These are phyloP conservation scores for Herpetotheres cachinnans DNA, from an alignment of 2,113 vertebrate genomes.

Conservation along the genomic window DNA sequence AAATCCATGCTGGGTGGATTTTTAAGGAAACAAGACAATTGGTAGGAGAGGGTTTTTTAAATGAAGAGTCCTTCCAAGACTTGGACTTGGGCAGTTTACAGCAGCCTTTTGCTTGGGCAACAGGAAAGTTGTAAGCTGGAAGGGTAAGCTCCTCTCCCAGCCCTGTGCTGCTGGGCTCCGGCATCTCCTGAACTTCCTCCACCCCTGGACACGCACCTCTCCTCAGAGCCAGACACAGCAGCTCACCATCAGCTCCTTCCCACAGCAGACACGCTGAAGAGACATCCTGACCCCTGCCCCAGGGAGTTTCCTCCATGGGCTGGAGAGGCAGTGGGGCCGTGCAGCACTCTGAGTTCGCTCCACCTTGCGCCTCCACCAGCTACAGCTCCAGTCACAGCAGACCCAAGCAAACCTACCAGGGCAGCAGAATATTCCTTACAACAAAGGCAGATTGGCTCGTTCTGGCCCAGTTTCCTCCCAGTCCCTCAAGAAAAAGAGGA, in stretches of 20 bases:
- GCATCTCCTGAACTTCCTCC: neutral
- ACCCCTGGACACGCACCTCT: fast-evolving
- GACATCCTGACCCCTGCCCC: neutral
- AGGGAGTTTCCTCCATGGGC: neutral
- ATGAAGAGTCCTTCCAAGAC: neutral
- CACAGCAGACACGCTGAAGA: no score
- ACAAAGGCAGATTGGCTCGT: neutral
- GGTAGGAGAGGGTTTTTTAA: neutral
- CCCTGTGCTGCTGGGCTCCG: neutral
- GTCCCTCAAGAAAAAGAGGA: neutral
- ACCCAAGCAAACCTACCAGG: neutral
- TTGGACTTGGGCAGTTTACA: neutral
- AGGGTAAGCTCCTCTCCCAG: neutral
- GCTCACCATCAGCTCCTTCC: neutral
- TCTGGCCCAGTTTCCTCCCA: neutral
- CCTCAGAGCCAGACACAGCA: fast-evolving
- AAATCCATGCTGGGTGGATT: neutral
- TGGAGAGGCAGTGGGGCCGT: neutral
- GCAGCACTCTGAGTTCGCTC: fast-evolving
- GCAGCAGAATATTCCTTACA: neutral
- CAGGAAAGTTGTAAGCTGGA: neutral
- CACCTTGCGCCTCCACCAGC: neutral
- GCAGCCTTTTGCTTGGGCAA: neutral
- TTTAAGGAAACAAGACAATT: neutral
- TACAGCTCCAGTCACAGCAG: fast-evolving